Evolutionary conservation across 2,113 vertebrate genomes (phyloP).

Genomic region (Mastomys natalensis): DNA sequence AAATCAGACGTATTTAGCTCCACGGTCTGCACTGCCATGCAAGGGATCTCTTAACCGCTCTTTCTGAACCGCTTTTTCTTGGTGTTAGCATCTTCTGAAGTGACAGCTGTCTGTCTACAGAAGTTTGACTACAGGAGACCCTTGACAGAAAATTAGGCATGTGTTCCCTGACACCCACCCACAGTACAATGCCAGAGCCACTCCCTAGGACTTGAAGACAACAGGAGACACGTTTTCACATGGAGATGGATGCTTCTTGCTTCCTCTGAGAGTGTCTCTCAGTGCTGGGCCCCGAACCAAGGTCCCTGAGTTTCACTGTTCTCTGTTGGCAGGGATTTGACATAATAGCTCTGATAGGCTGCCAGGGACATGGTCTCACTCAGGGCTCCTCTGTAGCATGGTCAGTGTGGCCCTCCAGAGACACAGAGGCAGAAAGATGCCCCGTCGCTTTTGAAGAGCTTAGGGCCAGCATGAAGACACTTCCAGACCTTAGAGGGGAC

Average conservation of each 20-base stretch:
- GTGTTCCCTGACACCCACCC: not conserved
- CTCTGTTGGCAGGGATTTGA: not conserved
- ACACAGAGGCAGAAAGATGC: not conserved
- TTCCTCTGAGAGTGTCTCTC: not conserved
- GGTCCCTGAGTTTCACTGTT: not conserved
- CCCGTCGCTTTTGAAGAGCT: not conserved
- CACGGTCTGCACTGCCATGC: fast-evolving
- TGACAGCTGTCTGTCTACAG: not conserved
- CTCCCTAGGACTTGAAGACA: no score
- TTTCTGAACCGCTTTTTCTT: not conserved
- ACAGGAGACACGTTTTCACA: no score
- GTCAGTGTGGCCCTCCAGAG: not conserved
- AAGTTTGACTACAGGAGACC: not conserved
- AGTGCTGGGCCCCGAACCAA: not conserved
- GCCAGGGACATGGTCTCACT: not conserved
- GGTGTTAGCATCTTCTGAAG: not conserved
- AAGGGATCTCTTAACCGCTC: not conserved
- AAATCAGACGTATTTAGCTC: not conserved
- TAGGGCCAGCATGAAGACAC: not conserved
- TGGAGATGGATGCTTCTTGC: no score
- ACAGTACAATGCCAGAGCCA: fast-evolving
- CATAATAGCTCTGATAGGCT: not conserved
- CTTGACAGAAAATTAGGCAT: not conserved
- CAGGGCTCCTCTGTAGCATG: not conserved
- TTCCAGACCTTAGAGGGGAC: not conserved